A percentile compares a stretch with the other conserved stretches of the same genome.
phyloP scores from a whole-genome alignment of 2,888 invertebrate species.

The Tipula unca region DNA sequence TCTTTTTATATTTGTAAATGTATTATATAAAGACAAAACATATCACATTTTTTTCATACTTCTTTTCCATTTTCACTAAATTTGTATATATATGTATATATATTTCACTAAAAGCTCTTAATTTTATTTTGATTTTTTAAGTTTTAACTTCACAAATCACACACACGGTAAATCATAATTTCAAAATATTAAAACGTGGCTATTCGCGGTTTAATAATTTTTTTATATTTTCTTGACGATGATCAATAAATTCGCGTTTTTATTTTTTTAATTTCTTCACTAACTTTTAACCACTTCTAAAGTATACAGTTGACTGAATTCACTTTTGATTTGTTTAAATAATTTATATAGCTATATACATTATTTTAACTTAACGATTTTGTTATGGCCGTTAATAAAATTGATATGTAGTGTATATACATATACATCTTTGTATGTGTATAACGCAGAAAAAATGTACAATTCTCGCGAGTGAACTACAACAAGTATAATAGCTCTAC shows the following conservation, averaged over 20 bases:
- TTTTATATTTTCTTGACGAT: neutral
- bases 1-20: neutral
- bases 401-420: too few species aligned
- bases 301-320: neutral
- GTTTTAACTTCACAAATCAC: neutral
- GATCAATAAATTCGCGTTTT: neutral
- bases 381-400: neutral
- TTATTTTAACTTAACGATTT: neutral
- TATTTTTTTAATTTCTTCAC: neutral
- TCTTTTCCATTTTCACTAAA: neutral
- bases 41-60: neutral
- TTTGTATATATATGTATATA: neutral
- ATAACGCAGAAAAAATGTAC: neutral
- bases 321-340: neutral
- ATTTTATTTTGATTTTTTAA: neutral
- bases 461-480: neutral
- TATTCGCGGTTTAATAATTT: neutral
- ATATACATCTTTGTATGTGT: neutral
- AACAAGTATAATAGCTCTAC: neutral
- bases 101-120: neutral
- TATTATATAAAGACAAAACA: neutral
- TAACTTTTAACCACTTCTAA: neutral
- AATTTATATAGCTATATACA: conserved; percentile 1
- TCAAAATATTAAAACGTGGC: neutral
- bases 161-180: neutral